Percentiles rank a stretch among this genome's conserved stretches.
These are phyloP conservation scores for Eupristina koningsbergeri DNA, from an alignment of 1,140 invertebrate species.

Conservation along the genomic window DNA sequence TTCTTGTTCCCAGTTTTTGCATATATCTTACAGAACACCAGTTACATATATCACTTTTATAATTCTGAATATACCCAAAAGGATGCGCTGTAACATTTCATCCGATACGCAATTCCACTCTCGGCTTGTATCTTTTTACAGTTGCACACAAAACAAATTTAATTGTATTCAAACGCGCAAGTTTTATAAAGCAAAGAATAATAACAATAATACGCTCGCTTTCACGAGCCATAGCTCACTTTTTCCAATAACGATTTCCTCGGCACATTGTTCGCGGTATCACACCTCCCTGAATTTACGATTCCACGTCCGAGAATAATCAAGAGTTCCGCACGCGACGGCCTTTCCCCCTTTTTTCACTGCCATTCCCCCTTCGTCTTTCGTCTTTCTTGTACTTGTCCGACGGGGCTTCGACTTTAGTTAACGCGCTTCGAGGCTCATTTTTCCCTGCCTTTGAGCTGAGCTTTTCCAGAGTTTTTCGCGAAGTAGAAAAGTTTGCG, in stretches of 20 bases:
- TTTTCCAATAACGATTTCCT: conserved; percentile 41
- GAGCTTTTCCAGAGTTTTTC: conserved; percentile 9
- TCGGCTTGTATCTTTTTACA: neutral
- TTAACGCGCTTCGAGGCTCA: conserved; percentile 25
- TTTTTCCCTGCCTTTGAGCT: conserved; percentile 9
- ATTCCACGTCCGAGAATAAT: conserved; percentile 44
- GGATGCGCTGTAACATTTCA: neutral
- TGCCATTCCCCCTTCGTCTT: no score
- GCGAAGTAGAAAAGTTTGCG: conserved; percentile 12
- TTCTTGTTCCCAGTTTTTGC: neutral
- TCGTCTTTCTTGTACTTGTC: neutral
- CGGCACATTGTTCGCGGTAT: conserved; percentile 17
- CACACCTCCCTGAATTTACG: conserved; percentile 34
- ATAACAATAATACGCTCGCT: neutral
- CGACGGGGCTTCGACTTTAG: neutral
- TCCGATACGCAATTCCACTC: neutral
- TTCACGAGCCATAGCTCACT: conserved; percentile 17
- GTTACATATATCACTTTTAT: neutral
- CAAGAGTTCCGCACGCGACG: conserved; percentile 26
- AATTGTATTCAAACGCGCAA: conserved; percentile 12
- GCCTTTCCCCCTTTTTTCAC: conserved; percentile 17
- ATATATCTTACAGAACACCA: neutral
- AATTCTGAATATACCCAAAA: neutral
- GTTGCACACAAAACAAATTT: conserved; percentile 21
- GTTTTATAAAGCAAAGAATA: conserved; percentile 5